Evolutionary conservation across 2,113 vertebrate species (phyloP).

Genomic region (Vidua macroura): DNA sequence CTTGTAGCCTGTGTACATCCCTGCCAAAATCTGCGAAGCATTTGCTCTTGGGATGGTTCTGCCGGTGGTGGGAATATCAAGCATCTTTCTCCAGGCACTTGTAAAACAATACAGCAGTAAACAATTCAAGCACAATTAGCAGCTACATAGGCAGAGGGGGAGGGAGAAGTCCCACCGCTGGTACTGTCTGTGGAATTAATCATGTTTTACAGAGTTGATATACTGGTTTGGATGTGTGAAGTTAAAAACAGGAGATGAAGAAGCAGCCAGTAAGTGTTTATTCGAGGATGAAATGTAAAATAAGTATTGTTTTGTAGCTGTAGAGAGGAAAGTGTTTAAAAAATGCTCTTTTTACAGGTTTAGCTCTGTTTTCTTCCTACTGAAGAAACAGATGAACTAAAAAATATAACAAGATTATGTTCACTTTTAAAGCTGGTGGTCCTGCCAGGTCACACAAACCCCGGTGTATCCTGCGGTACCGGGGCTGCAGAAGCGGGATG

Average conservation of each 20-base stretch:
- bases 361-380: background rate
- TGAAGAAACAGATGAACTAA: background rate
- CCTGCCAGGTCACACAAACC: background rate
- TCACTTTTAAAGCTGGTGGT: background rate
- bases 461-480: background rate
- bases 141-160: slow-evolving; percentile 55
- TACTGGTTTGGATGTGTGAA: slow-evolving; percentile 49
- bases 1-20: slow-evolving; percentile 54
- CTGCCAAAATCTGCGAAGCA: slow-evolving; percentile 65
- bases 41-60: slow-evolving; percentile 66
- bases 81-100: slow-evolving; percentile 68
- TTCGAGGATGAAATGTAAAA: background rate
- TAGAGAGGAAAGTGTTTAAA: background rate
- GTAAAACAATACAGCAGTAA: slow-evolving; percentile 75
- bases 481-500: background rate
- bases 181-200: slow-evolving; percentile 74
- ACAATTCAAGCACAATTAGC: slow-evolving; percentile 76
- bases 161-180: slow-evolving; percentile 66
- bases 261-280: slow-evolving; percentile 30
- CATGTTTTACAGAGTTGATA: slow-evolving; percentile 61
- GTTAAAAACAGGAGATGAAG: slow-evolving; percentile 50
- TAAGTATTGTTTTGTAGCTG: background rate
- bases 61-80: slow-evolving; percentile 50
- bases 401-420: background rate
- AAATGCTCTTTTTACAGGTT: background rate